Evolutionary conservation across 2,888 invertebrate species (phyloP).

Genomic region (Drosophila greeni): DNA sequence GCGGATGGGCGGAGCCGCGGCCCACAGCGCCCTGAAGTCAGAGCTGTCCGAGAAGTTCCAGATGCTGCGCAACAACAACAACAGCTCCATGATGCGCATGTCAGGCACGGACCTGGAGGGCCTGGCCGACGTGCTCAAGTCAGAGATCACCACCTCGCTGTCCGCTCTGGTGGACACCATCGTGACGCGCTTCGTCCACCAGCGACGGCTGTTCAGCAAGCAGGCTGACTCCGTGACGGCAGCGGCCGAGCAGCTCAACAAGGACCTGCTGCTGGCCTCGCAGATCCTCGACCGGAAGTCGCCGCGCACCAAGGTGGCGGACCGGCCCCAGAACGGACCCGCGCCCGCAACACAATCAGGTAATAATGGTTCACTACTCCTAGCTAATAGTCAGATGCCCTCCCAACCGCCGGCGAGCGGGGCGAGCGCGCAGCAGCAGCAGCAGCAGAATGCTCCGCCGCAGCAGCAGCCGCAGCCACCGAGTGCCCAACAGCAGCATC

Average conservation of each 20-base stretch:
- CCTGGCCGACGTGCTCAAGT: constrained; percentile 93
- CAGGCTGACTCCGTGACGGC: constrained; percentile 87
- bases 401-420: constrained; percentile 70
- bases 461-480: constrained; percentile 65
- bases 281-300: constrained; percentile 91
- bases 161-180: constrained; percentile 93
- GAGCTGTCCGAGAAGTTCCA: constrained; percentile 89
- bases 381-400: constrained; percentile 76
- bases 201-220: constrained; percentile 86
- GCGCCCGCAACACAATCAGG: constrained; percentile 78
- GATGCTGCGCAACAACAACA: constrained; percentile 85
- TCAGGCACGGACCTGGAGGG: constrained; percentile 91
- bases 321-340: constrained; percentile 75
- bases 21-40: constrained; percentile 80
- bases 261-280: constrained; percentile 89
- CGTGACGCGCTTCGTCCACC: constrained; percentile 90
- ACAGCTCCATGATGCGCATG: constrained; percentile 83
- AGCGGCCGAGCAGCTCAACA: constrained; percentile 90
- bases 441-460: constrained; percentile 79
- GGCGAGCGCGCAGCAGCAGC: constrained; percentile 73
- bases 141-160: constrained; percentile 91
- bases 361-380: constrained; percentile 78
- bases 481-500: constrained; percentile 63
- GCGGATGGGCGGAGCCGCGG: constrained; percentile 67
- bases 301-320: constrained; percentile 81